Conservation (phyloP, 2,797 vertebrate genomes). For the Philypnodon macrostomus region DNA sequence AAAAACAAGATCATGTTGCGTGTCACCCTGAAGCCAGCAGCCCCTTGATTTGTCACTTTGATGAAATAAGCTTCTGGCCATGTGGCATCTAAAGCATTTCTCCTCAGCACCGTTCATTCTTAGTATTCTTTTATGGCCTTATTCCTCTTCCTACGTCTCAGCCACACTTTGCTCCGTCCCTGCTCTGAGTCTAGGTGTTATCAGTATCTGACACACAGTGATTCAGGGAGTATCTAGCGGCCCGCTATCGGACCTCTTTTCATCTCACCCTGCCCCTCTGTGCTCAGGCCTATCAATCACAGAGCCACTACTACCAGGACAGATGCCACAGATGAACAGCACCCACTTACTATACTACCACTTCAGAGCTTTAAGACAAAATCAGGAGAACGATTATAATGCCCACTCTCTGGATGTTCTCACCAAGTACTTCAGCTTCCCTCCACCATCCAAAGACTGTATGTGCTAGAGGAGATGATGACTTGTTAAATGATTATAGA, state of each 20-base stretch:
- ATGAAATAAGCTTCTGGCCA: constrained; percentile 50
- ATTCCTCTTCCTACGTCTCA: constrained; percentile 45
- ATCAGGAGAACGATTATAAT: too few species aligned
- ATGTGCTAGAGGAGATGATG: too few species aligned
- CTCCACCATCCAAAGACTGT: too few species aligned
- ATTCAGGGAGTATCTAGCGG: constrained; percentile 80
- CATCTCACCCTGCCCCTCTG: constrained; percentile 73
- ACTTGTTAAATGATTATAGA: too few species aligned
- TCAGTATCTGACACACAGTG: constrained; percentile 80
- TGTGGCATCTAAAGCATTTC: constrained; percentile 47
- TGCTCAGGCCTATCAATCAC: constrained; percentile 77
- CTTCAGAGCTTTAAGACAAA: constrained; percentile 1
- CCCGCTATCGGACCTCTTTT: constrained; percentile 76
- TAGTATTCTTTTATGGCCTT: constrained; percentile 51
- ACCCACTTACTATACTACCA: constrained; percentile 12
- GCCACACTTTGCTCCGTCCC: constrained; percentile 36
- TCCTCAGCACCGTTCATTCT: constrained; percentile 21
- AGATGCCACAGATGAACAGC: too few species aligned
- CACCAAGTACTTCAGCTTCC: too few species aligned
- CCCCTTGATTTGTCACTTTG: constrained; percentile 54
- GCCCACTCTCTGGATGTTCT: too few species aligned
- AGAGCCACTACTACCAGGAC: constrained; percentile 50
- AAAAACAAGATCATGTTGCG: constrained; percentile 23
- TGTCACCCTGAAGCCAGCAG: constrained; percentile 46
- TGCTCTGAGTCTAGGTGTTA: constrained; percentile 58